A percentile compares a stretch with the other conserved stretches of the same genome.
These are phyloP conservation scores for Lasiurus borealis DNA, from an alignment of 2,113 vertebrate species.

Conservation along the genomic window DNA sequence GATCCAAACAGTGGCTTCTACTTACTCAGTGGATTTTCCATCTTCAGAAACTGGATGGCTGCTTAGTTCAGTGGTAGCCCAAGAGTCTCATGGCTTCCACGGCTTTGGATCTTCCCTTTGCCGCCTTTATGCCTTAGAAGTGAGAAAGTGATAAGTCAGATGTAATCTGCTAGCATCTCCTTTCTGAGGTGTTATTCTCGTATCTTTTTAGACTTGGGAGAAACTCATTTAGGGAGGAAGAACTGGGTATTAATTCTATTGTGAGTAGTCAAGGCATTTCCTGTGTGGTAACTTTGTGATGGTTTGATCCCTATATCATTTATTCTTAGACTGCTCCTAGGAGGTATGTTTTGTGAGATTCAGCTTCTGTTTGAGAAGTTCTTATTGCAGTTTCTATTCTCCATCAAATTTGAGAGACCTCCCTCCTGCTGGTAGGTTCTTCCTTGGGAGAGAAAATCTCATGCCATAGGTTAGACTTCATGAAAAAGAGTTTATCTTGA, in stretches of 20 bases:
- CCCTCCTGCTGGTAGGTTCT: neutral
- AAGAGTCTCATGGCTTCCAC: neutral
- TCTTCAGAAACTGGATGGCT: constrained; percentile 35
- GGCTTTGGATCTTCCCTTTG: neutral
- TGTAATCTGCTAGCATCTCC: neutral
- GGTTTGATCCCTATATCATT: neutral
- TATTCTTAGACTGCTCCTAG: neutral
- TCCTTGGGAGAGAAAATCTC: constrained; percentile 23
- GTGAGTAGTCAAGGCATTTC: constrained; percentile 34
- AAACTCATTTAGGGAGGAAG: constrained; percentile 29
- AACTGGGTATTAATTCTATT: constrained; percentile 25
- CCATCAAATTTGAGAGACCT: constrained; percentile 25
- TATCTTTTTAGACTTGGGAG: neutral
- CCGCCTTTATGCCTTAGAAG: constrained; percentile 18
- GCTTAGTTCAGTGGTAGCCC: constrained; percentile 38
- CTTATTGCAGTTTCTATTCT: constrained; percentile 20
- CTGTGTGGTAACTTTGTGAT: constrained; percentile 29
- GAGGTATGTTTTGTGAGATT: constrained; percentile 32
- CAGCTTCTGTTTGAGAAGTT: constrained; percentile 19
- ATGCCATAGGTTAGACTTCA: constrained; percentile 24
- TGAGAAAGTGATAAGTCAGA: neutral
- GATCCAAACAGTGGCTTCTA: constrained; percentile 23
- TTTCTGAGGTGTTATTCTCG: neutral
- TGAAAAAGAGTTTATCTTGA: constrained; percentile 25
- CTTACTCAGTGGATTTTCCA: constrained; percentile 55